Evolutionary conservation across 2,888 invertebrate species (phyloP), one percentile per base, ranked within the genome.

Genomic region (Dicranocentrus wangi): DNA sequence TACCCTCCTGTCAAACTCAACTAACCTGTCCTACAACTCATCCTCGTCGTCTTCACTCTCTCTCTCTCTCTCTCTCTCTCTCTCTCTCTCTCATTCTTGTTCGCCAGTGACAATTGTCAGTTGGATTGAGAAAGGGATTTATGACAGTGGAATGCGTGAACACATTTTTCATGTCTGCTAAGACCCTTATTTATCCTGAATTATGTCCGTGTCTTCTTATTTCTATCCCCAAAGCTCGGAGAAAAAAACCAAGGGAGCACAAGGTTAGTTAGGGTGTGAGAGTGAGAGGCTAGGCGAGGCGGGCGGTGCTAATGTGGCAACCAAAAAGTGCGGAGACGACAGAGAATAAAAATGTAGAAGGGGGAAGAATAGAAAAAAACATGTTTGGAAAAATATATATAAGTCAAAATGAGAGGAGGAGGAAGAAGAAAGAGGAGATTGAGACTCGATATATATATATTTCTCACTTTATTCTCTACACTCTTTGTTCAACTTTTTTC

Each of bases 151-250:
- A 79, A 82, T 81, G 81, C 81, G 81, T 81, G 81, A 81, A 76
- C 81, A 81, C 81, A 81, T 81, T 81, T 81, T 81, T 81, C 81
- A 81, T 75, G 81, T 81, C 81, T 81, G 32, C 70, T 81, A 81
- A 81, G 75, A 76, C 76, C 76, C 75, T 75, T 76, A 81, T 71
- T 81, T 76, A 81, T 81, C 81, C 81, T 81, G 81, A 81, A 81
- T 76, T 76, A 81, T 81, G 81, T 81, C 71, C 66, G 32, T 63
- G 63, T 70, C 69, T 7, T 70, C 70, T 77, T 61, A 77, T 27
- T 21, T 65, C 32, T 55, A n/a, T 51, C 17, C 10, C 66, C 61
- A 25, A n/a, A n/a, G n/a, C n/a, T n/a, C n/a, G n/a, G 53, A 58
- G 55, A 25, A 65, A 78, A n/a, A n/a, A n/a, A n/a, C n/a, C n/a